Base-by-base conservation (phyloP, 1,140 invertebrate species). In the Condylostylus longicornis region DNA sequence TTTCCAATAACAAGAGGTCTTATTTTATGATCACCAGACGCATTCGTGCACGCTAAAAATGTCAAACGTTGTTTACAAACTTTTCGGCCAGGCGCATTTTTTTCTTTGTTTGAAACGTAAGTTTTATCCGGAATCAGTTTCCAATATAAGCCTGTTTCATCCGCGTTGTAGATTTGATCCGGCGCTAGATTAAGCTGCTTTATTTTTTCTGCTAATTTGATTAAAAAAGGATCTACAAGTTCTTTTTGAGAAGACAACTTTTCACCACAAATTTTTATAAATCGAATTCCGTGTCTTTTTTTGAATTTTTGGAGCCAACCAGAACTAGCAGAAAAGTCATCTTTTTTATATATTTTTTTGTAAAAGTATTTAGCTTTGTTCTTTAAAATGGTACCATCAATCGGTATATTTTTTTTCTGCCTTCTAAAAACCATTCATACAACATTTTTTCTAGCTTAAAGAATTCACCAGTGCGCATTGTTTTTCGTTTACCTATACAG, bases 121-220 rank as follows among this genome's bases (percentile, higher is more conserved):
- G 51, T 61, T 36, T 52, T 53, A 27, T 38, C 48, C 29, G 57
- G 61, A 28, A 64, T 43, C 38, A 46, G 38, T 47, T 50, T 53
- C 53, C 51, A 63, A 49, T 43, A 51, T n/a, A 64, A 43, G 18
- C 47, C 53, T 36, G 51, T 60, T 49, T 63, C 58, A 40, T 65
- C 61, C 2, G 55, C 54, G 37, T 64, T 63, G 35, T 58, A 63
- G 20, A 63, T 44, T 45, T 58, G 54, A 23, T 61, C 38, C 38
- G 43, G 36, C 17, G 29, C 23, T 31, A 43, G 46, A 48, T 15
- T 37, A 38, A 45, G 41, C 38, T 42, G 28, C 37, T 42, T 28
- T 36, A 54, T 46, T 28, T 54, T 33, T 42, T 48, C 41, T 29
- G 35, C 25, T 37, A 56, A 41, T 42, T 42, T 36, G 40, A 28